Evolutionary conservation across 2,797 vertebrate genomes (phyloP), one percentile per base, ranked within the genome.

Genomic region (Tolypeutes matacus): DNA sequence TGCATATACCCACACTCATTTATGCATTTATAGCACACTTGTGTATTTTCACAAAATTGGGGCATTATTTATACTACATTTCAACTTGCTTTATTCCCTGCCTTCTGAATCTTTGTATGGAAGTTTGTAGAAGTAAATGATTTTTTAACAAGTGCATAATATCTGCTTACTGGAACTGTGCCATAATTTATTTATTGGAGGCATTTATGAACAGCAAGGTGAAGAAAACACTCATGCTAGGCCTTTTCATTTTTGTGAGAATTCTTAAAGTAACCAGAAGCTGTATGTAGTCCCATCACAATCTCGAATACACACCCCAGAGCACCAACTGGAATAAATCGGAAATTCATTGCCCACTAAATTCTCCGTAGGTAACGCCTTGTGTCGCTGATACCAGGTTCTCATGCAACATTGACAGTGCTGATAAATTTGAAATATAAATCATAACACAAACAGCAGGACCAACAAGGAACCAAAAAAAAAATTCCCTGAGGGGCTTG

Each of bases 261-360:
- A 69, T 42, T 51, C 60, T n/a, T 0, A 39, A 58, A 60, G 25
- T 31, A 36, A 77, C 29, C 2, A 2, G 53, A 77, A 56, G 11
- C 56, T 18, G 13, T 10, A 12, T 23, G 13, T 10, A 9, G 0
- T 12, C 51, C 49, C 7, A 3, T 39, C 53, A 3, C 34, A 13
- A 2, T 39, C 36, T 78, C 36, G 4, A 7, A 27, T 21, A 14
- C 11, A 0, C 11, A 0, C 42, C 14, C 1, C 46, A 46, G 6
- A 21, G 11, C 29, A 15, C 62, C 72, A 11, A 11, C 10, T 20
- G 29, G 3, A 58, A 31, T 83, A 53, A 29, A 29, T 69, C 49
- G n/a, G 49, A 60, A 20, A 13, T 2, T 12, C 27, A 0, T 2
- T 27, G 49, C 13, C 80, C 6, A 27, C 67, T 36, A 51, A 34